Conservation (phyloP, 2,113 vertebrate genomes). For the Oceanodroma tethys region DNA sequence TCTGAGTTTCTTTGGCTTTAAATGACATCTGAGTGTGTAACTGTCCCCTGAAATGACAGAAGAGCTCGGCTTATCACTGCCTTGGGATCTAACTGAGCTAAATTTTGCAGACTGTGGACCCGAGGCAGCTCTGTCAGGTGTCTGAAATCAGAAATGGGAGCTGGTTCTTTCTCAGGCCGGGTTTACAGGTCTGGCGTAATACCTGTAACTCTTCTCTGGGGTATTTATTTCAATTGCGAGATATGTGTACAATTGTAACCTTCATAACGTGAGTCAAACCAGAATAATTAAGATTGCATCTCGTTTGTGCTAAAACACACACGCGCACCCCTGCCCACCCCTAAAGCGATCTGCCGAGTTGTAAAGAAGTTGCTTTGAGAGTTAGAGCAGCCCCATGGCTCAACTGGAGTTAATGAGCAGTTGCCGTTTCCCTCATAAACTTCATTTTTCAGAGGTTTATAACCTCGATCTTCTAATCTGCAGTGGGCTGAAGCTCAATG, state of each 20-base stretch:
- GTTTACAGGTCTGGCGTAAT: not conserved
- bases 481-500: not conserved
- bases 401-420: not conserved
- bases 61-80: not conserved
- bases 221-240: not conserved
- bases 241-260: fast-evolving
- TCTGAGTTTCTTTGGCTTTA: not conserved
- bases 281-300: not conserved
- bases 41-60: not conserved
- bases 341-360: not conserved
- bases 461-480: not conserved
- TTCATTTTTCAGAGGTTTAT: not conserved
- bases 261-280: not conserved
- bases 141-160: not conserved
- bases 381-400: not conserved
- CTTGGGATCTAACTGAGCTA: not conserved
- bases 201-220: not conserved
- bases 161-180: not conserved
- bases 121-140: not conserved
- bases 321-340: not conserved
- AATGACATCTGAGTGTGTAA: not conserved
- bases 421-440: not conserved
- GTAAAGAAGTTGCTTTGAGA: not conserved
- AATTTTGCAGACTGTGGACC: not conserved
- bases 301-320: not conserved